phyloP scores from a whole-genome alignment of 2,113 vertebrate species.

The Callipepla squamata region DNA sequence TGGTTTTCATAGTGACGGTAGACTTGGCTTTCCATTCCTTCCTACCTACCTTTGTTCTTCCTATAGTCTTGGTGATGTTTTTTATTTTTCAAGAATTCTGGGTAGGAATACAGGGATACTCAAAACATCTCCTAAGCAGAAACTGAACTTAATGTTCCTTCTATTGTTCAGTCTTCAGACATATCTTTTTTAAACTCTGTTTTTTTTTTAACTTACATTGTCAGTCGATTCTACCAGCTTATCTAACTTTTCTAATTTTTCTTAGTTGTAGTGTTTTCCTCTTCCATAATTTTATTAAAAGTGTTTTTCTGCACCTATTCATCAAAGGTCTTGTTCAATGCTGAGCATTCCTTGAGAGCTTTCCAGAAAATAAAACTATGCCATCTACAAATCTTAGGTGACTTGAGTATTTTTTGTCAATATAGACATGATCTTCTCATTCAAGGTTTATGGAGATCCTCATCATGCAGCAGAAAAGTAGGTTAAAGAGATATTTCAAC shows the following conservation, averaged over 20 bases:
- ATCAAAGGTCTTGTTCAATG: not conserved
- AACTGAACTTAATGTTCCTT: not conserved
- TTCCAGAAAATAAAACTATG: not conserved
- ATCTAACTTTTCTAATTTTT: not conserved
- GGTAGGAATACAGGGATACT: not conserved
- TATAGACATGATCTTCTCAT: not conserved
- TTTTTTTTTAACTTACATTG: not conserved
- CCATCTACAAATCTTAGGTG: not conserved
- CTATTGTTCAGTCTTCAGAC: not conserved
- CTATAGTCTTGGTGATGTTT: not conserved
- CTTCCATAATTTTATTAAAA: not conserved
- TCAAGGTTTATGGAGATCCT: not conserved
- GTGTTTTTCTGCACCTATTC: not conserved
- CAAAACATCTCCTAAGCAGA: not conserved
- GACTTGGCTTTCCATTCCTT: not conserved
- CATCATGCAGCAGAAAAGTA: not conserved
- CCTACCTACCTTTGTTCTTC: not conserved
- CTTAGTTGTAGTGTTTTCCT: not conserved
- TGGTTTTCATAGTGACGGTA: not conserved
- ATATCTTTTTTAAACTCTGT: not conserved
- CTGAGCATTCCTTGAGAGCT: not conserved
- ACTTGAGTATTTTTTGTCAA: not conserved
- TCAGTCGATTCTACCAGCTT: not conserved
- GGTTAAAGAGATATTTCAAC: not conserved
- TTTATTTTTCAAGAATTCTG: not conserved